A percentile compares a stretch with the other conserved stretches of the same genome.
Conservation (phyloP, 1,140 invertebrate species). For the Diachasma alloeum region DNA sequence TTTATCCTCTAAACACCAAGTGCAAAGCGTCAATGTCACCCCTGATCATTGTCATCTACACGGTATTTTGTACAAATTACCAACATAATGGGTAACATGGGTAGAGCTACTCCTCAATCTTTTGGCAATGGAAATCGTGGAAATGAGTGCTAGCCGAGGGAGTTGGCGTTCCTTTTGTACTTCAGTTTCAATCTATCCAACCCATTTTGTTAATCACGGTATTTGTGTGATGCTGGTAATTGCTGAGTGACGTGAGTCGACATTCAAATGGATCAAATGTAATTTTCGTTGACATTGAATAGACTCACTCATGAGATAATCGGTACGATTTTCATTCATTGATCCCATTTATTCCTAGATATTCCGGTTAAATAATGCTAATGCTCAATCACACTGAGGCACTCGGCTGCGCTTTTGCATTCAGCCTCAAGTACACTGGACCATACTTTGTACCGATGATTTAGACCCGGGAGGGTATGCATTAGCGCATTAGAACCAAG, state of each 20-base stretch:
- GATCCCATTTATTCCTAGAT: background rate
- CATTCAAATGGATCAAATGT: conserved; percentile 14
- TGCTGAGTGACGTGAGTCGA: background rate
- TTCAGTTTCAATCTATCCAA: background rate
- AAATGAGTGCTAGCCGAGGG: background rate
- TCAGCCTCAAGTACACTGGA: conserved; percentile 55
- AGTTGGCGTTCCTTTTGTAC: background rate
- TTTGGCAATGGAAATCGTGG: background rate
- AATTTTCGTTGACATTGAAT: conserved; percentile 26
- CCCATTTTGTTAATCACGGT: background rate
- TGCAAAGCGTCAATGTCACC: background rate
- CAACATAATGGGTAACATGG: background rate
- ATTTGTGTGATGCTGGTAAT: background rate
- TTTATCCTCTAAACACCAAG: background rate
- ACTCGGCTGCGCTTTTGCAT: conserved; percentile 25
- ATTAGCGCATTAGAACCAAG: conserved; percentile 77
- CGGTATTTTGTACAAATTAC: background rate
- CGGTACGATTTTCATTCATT: background rate
- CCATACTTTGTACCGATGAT: conserved; percentile 92
- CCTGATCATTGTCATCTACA: background rate
- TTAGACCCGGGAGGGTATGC: conserved; percentile 81
- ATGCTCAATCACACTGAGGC: conserved; percentile 4
- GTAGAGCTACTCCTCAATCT: background rate
- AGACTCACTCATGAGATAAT: background rate
- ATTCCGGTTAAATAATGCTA: conserved; percentile 13